phyloP scores from a whole-genome alignment of 2,113 vertebrate genomes.

The Mustela lutreola region DNA sequence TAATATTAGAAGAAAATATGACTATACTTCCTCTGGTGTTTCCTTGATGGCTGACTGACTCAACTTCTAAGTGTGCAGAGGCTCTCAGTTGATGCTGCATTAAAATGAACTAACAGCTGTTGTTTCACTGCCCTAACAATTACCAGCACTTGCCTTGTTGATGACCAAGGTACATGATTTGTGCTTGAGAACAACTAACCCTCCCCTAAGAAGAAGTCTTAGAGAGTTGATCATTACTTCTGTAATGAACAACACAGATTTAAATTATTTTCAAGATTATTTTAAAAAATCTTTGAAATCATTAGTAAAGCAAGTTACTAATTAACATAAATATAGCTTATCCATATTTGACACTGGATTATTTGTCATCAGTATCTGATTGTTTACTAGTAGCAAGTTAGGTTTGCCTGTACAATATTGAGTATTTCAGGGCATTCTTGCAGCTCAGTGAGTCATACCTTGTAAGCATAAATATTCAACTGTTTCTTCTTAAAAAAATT shows the following conservation, averaged over 20 bases:
- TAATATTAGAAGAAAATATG: slow-evolving; percentile 30
- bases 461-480: background rate
- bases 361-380: background rate
- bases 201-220: background rate
- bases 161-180: background rate
- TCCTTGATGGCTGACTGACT: background rate
- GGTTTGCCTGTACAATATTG: background rate
- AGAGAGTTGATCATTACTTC: slow-evolving; percentile 1
- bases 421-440: background rate
- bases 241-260: background rate
- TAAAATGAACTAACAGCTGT: background rate
- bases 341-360: background rate
- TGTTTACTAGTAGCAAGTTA: background rate
- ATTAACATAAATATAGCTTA: background rate
- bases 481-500: background rate
- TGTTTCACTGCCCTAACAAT: background rate
- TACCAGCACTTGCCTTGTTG: background rate
- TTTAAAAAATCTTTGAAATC: slow-evolving; percentile 11
- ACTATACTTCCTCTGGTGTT: background rate
- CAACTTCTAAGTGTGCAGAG: slow-evolving; percentile 16
- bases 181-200: background rate
- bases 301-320: background rate
- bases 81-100: background rate
- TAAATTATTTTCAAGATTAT: background rate
- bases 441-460: background rate